phyloP scores from a whole-genome alignment of 2,888 invertebrate genomes.

The Tiphia femorata region DNA sequence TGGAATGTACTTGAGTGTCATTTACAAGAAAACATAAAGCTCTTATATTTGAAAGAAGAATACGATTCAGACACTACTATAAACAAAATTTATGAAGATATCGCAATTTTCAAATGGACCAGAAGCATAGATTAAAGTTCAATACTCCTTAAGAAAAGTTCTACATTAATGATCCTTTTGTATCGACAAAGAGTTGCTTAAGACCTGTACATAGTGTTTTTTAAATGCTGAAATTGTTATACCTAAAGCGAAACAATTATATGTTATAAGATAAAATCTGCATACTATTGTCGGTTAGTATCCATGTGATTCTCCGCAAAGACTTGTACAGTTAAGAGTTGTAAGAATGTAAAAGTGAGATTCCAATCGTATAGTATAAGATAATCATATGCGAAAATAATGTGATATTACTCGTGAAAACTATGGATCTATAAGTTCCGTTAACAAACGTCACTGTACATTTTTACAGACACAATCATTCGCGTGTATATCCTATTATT shows the following conservation, averaged over 20 bases:
- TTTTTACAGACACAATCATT: too few relatives aligned
- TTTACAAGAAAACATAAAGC: conserved; percentile 57
- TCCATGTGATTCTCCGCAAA: too few relatives aligned
- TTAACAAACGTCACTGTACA: conserved; percentile 24
- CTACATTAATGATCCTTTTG: conserved; percentile 19
- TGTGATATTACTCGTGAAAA: conserved; percentile 28
- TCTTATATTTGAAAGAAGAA: conserved; percentile 59
- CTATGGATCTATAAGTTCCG: conserved; percentile 14
- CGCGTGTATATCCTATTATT: background rate
- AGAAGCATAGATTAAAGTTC: conserved; percentile 52
- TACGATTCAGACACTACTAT: conserved; percentile 56
- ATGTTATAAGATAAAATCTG: too few relatives aligned
- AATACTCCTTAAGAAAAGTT: background rate
- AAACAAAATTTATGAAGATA: conserved; percentile 54
- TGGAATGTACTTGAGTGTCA: conserved; percentile 82
- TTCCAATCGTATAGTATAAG: conserved; percentile 20
- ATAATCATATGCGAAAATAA: conserved; percentile 20
- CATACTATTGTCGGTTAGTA: background rate
- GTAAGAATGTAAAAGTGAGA: conserved; percentile 7
- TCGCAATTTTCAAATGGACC: conserved; percentile 61
- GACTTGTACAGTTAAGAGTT: conserved; percentile 24
- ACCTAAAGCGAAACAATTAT: too few relatives aligned
- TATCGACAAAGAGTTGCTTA: conserved; percentile 9
- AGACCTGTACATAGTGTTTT: conserved; percentile 34
- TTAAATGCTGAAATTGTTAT: too few relatives aligned